These are phyloP conservation scores for Oryzias dopingdopingensis DNA, from an alignment of 2,797 vertebrate species.

Conservation along the genomic window DNA sequence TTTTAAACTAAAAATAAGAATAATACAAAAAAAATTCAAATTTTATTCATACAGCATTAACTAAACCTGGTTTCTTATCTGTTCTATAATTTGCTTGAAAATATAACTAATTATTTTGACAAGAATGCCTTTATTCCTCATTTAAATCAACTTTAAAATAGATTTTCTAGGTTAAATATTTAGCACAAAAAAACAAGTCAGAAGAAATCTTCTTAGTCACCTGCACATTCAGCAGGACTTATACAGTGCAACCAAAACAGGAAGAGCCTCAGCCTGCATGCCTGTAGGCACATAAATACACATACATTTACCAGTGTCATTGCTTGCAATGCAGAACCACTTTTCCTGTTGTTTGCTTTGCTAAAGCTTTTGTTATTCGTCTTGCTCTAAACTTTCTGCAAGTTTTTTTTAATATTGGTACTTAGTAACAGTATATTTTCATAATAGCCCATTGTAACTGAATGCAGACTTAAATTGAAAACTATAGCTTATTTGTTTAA, in stretches of 20 bases:
- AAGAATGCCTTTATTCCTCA: background rate
- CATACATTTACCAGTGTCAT: slow-evolving; percentile 29
- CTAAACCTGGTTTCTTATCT: background rate
- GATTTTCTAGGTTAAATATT: background rate
- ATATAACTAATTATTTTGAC: background rate
- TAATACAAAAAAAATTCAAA: no score
- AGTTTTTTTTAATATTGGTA: background rate
- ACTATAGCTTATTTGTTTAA: background rate
- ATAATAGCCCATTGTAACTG: no score
- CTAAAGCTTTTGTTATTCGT: background rate
- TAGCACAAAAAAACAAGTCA: background rate
- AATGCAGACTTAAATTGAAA: background rate
- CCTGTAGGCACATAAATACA: slow-evolving; percentile 47
- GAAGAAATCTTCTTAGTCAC: slow-evolving; percentile 18
- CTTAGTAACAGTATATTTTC: background rate
- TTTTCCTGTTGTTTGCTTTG: slow-evolving; percentile 50
- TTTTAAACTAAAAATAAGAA: no score
- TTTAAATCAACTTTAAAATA: background rate
- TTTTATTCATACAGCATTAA: no score
- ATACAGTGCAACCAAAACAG: slow-evolving; percentile 54
- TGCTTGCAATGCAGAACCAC: slow-evolving; percentile 42
- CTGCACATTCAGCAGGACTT: slow-evolving; percentile 51
- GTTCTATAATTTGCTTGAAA: background rate
- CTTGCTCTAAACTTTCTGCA: no score
- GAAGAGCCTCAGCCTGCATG: slow-evolving; percentile 54